These are phyloP conservation scores for Otocyon megalotis DNA, from an alignment of 2,113 vertebrate genomes.

Conservation along the genomic window DNA sequence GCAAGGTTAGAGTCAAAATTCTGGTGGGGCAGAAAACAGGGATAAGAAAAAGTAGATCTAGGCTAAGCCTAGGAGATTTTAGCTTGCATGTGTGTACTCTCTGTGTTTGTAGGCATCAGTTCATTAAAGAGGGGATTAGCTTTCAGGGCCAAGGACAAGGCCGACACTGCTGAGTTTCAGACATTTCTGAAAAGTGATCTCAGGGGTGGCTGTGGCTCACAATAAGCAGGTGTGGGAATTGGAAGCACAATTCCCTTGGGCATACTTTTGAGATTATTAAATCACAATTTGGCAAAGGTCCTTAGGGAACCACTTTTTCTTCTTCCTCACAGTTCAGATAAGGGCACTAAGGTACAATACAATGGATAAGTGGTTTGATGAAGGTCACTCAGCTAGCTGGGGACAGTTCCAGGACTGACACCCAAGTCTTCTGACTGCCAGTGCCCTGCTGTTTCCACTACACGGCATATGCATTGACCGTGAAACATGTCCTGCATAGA, in stretches of 20 bases:
- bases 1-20: neutral
- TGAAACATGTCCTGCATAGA: neutral
- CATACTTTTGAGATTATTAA: neutral
- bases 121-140: neutral
- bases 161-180: neutral
- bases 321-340: neutral
- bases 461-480: accelerated
- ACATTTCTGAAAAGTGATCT: neutral
- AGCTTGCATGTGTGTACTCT: neutral
- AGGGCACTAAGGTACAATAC: neutral
- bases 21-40: neutral
- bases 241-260: neutral
- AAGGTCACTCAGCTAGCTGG: neutral
- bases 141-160: neutral
- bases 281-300: neutral
- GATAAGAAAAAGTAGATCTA: neutral
- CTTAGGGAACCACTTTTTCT: neutral
- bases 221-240: neutral
- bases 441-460: neutral
- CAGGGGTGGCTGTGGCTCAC: neutral
- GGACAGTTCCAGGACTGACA: neutral
- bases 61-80: neutral
- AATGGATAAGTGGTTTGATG: too few relatives aligned
- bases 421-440: neutral
- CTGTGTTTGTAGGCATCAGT: neutral